Percentiles rank a stretch among this genome's conserved stretches.
Conservation (phyloP, 2,888 invertebrate genomes). For the Agrotis segetum region DNA sequence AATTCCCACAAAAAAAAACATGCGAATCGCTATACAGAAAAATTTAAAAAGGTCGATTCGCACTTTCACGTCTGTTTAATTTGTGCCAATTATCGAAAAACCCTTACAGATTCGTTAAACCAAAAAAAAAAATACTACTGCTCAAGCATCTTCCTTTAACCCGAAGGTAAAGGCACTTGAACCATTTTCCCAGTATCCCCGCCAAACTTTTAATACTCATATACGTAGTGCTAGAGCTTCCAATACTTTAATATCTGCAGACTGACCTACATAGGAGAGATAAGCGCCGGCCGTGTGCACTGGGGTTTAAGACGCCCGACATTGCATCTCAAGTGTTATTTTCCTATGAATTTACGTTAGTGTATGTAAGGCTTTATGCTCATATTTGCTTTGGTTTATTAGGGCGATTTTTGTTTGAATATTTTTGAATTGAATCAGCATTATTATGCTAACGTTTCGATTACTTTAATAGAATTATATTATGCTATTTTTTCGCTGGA, state of each 20-base stretch:
- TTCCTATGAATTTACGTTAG: slow-evolving; percentile 50
- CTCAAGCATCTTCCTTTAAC: background rate
- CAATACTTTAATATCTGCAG: slow-evolving; percentile 73
- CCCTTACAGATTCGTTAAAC: too few species aligned
- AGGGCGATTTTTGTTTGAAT: slow-evolving; percentile 1
- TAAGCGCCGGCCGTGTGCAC: slow-evolving; percentile 60
- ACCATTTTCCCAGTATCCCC: slow-evolving; percentile 13
- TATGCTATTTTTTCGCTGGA: background rate
- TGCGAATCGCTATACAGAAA: too few species aligned
- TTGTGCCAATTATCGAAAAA: too few species aligned
- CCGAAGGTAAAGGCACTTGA: background rate
- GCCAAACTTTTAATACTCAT: slow-evolving; percentile 52
- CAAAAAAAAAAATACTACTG: too few species aligned
- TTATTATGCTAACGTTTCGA: background rate
- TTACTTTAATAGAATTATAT: background rate
- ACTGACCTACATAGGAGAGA: slow-evolving; percentile 72
- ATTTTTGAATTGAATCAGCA: background rate
- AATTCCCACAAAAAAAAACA: too few species aligned
- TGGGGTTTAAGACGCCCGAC: slow-evolving; percentile 52
- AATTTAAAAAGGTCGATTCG: too few species aligned
- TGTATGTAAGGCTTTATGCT: slow-evolving; percentile 45
- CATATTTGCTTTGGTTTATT: slow-evolving; percentile 53
- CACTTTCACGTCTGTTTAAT: too few species aligned
- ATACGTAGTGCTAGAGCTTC: slow-evolving; percentile 55
- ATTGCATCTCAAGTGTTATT: slow-evolving; percentile 61